Conservation (phyloP, 2,888 invertebrate species). For the Melieria omissa region DNA sequence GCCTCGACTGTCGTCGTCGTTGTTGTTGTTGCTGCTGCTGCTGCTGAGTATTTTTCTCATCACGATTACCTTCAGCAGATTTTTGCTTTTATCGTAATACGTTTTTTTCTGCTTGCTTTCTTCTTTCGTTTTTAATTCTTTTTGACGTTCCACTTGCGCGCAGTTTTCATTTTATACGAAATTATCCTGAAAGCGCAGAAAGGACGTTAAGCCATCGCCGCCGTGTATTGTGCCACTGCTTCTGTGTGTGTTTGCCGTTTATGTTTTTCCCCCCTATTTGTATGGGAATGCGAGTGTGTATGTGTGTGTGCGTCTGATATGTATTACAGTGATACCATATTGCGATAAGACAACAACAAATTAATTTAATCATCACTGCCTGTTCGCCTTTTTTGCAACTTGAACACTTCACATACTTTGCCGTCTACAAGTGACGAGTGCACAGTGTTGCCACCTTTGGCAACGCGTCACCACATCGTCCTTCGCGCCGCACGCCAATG, state of each 20-base stretch:
- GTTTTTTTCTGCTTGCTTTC: constrained; percentile 9
- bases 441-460: neutral
- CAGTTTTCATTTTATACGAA: neutral
- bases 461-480: neutral
- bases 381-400: constrained; percentile 14
- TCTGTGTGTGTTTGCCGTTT: neutral
- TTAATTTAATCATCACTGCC: constrained; percentile 34
- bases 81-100: constrained; percentile 22
- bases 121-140: constrained; percentile 1
- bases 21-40: neutral
- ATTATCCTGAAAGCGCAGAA: neutral
- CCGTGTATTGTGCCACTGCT: too few species aligned
- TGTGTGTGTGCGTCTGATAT: neutral
- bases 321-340: constrained; percentile 16
- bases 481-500: constrained; percentile 17
- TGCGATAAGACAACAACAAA: constrained; percentile 31
- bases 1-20: neutral
- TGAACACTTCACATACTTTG: constrained; percentile 11
- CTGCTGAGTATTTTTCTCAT: neutral
- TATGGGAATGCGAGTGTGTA: neutral
- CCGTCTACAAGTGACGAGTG: too few species aligned
- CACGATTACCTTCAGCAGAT: constrained; percentile 5
- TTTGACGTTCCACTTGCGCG: constrained; percentile 2
- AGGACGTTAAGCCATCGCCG: too few species aligned
- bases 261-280: neutral